Conservation (phyloP, 2,797 vertebrate genomes). For the Scomberomorus guttatus region DNA sequence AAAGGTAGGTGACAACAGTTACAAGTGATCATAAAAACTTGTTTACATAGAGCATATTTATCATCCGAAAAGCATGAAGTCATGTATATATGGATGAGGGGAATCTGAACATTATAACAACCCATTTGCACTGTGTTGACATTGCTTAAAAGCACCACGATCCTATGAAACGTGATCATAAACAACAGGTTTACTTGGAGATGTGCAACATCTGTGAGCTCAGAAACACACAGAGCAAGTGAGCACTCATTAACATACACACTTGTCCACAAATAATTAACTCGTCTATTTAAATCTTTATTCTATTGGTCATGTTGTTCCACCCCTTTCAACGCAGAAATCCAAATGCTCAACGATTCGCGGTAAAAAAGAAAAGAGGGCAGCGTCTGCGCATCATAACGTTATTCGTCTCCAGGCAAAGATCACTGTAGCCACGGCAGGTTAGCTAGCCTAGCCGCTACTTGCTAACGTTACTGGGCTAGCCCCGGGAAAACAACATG, state of each 20-base stretch:
- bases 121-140: no score
- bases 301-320: neutral
- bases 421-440: slow-evolving; percentile 53
- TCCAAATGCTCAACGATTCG: slow-evolving; percentile 48
- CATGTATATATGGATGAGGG: neutral
- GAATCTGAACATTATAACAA: neutral
- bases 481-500: slow-evolving; percentile 37
- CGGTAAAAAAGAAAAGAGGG: slow-evolving; percentile 31
- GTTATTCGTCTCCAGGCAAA: slow-evolving; percentile 55
- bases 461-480: slow-evolving; percentile 44
- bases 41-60: neutral
- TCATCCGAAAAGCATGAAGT: no score
- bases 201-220: slow-evolving; percentile 1
- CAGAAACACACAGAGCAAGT: slow-evolving; percentile 7
- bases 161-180: neutral
- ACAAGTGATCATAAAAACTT: neutral
- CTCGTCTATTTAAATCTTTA: neutral
- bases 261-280: neutral
- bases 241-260: slow-evolving; percentile 35
- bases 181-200: neutral
- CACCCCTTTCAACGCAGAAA: slow-evolving; percentile 15
- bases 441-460: slow-evolving; percentile 53
- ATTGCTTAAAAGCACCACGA: neutral
- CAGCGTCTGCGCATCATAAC: slow-evolving; percentile 64
- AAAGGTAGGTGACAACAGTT: neutral